phyloP scores from a whole-genome alignment of 2,113 vertebrate species.

The Oncorhynchus nerka region DNA sequence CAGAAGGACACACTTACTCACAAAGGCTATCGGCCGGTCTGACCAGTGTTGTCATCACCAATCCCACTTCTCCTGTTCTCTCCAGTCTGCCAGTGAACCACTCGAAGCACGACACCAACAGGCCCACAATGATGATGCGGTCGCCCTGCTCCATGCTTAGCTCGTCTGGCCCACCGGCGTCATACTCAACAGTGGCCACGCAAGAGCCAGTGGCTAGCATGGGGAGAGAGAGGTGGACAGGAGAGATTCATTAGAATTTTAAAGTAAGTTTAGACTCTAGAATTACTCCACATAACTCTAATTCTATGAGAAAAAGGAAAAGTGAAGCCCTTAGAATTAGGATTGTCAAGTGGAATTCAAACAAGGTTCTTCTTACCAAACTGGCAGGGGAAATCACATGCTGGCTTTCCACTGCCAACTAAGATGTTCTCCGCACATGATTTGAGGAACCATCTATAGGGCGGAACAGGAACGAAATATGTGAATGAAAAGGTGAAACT shows the following conservation, averaged over 20 bases:
- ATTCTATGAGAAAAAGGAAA: not conserved
- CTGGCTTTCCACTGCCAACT: conserved; percentile 59
- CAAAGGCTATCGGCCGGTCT: conserved; percentile 47
- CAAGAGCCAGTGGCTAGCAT: conserved; percentile 77
- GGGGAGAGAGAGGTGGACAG: not conserved
- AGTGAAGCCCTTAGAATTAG: not conserved
- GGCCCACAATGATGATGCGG: conserved; percentile 77
- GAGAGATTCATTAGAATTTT: not conserved
- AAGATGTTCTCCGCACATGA: conserved; percentile 65
- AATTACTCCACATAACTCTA: too few relatives aligned
- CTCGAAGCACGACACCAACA: conserved; percentile 79
- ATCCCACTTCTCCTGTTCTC: conserved; percentile 76
- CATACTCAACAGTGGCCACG: conserved; percentile 63
- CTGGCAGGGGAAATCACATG: conserved; percentile 58
- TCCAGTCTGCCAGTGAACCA: conserved; percentile 85
- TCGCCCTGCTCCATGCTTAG: conserved; percentile 79
- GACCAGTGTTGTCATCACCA: conserved; percentile 79
- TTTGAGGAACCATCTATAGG: conserved; percentile 85
- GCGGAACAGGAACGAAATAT: not conserved
- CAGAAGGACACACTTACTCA: conserved; percentile 66
- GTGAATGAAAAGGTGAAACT: too few relatives aligned
- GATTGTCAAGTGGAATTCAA: not conserved
- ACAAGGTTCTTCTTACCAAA: conserved; percentile 61
- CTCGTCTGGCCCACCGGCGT: conserved; percentile 75
- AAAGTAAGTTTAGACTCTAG: too few relatives aligned